phyloP scores from a whole-genome alignment of 2,888 invertebrate species.

The Calameuta idolon region DNA sequence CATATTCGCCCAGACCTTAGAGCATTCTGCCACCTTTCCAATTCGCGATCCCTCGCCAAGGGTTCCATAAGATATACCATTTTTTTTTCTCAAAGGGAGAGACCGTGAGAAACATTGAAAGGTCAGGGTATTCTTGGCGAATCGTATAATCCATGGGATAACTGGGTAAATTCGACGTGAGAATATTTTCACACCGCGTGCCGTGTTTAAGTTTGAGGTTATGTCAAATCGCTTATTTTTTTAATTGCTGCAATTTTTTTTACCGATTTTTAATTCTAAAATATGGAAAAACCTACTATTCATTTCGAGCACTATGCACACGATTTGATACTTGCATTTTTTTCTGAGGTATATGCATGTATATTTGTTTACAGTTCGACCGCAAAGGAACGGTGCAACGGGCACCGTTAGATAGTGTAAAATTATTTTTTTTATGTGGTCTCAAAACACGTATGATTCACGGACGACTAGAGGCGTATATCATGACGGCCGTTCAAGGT shows the following conservation, averaged over 20 bases:
- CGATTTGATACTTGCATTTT: not conserved
- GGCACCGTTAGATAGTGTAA: constrained; percentile 26
- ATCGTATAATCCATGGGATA: not conserved
- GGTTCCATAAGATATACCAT: not conserved
- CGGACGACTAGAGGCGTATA: constrained; percentile 37
- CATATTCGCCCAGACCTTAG: not conserved
- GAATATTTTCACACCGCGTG: not conserved
- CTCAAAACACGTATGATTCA: constrained; percentile 41
- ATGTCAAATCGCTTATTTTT: not conserved
- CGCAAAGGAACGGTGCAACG: constrained; percentile 28
- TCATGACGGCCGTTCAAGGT: constrained; percentile 38
- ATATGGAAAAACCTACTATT: not conserved
- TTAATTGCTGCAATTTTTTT: not conserved
- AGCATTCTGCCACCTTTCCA: not conserved
- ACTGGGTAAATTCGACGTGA: not conserved
- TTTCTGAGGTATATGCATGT: not conserved
- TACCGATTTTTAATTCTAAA: not conserved
- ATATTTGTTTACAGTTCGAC: constrained; percentile 10
- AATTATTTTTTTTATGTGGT: constrained; percentile 40
- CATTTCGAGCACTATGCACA: not conserved
- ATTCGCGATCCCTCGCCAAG: not conserved
- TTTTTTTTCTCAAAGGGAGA: not conserved
- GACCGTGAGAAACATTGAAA: not conserved
- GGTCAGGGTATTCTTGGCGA: not conserved
- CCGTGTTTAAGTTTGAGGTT: not conserved